Evolutionary conservation across 2,888 invertebrate genomes (phyloP), one percentile per base, ranked within the genome.

Genomic region (Cheilosia scutellata): DNA sequence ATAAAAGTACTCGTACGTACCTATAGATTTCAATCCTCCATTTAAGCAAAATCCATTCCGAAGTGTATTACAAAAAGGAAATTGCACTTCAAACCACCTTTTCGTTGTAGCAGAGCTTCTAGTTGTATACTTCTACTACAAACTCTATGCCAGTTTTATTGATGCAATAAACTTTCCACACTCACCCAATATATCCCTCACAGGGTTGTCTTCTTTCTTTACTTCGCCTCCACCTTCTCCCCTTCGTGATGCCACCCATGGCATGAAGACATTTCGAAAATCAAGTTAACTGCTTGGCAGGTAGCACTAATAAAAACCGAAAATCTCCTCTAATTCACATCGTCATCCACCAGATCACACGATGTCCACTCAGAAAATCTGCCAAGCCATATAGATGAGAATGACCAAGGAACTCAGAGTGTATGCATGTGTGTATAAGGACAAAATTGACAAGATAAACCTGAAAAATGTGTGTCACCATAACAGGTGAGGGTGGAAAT

Each of bases 271-370:
- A 47, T 65, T 70, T 25, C 47, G 63, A 78, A 83, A 74, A 83
- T 78, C 68, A 83, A 83, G 66, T 78, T 78, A 66, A 82, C 82
- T 82, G 47, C 77, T 77, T 77, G 68, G 68, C 72, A 83, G 78
- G 83, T 83, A 78, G 68, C 83, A 68, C 68, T 78, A 68, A 74
- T 83, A 83, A 74, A 83, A 83, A 78, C 83, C 66, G 74, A 84
- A 79, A 84, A 84, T 79, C 83, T 79, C 70, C 70, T 58, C 49
- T 83, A 83, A 83, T 78, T 78, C 78, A 78, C 83, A 66, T 66
- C 49, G 55, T 72, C 37, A 49, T 68, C 75, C 63, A 49, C 16
- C 66, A 74, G 57, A 60, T 76, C 44, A 53, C 55, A 33, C 47
- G 70, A 51, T 68, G 78, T 55, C 66, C 74, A 74, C 57, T 63